These are phyloP conservation scores for Macrotrachela quadricornifera DNA, from an alignment of 1,140 invertebrate genomes.

Conservation along the genomic window DNA sequence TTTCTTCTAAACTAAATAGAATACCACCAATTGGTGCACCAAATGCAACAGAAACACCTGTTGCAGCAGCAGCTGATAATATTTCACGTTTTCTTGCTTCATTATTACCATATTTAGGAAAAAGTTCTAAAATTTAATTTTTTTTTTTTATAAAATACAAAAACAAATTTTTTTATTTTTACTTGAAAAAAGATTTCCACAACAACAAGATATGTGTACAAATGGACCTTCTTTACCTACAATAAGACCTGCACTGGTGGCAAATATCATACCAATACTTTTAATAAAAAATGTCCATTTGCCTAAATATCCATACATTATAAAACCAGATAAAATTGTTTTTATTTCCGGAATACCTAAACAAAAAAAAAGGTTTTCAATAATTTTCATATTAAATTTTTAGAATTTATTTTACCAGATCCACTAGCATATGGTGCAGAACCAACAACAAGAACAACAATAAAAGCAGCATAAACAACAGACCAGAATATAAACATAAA, in stretches of 20 bases:
- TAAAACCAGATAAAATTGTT: slow-evolving; percentile 97
- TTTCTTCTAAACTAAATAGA: slow-evolving; percentile 71
- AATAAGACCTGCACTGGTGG: slow-evolving; percentile 76
- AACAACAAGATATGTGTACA: slow-evolving; percentile 71
- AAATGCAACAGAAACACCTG: slow-evolving; percentile 94
- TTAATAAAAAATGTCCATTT: slow-evolving; percentile 98
- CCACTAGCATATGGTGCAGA: slow-evolving; percentile 98
- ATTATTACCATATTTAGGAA: slow-evolving; percentile 93
- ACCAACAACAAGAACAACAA: slow-evolving; percentile 77
- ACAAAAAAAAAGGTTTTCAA: background rate
- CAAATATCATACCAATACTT: slow-evolving; percentile 45
- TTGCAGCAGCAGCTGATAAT: slow-evolving; percentile 88
- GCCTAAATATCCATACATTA: slow-evolving; percentile 88
- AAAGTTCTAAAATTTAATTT: slow-evolving; percentile 44
- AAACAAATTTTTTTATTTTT: too few species aligned
- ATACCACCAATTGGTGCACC: slow-evolving; percentile 63
- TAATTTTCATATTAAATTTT: too few species aligned
- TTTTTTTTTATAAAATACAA: too few species aligned
- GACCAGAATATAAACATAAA: slow-evolving; percentile 81
- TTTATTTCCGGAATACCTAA: slow-evolving; percentile 48
- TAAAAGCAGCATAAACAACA: slow-evolving; percentile 66
- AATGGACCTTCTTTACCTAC: slow-evolving; percentile 97
- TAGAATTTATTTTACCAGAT: slow-evolving; percentile 9
- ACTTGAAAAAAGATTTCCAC: slow-evolving; percentile 71
- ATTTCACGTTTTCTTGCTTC: slow-evolving; percentile 99